Base-by-base conservation (phyloP, 2,113 vertebrate genomes). In the Notarius lentiginosus region DNA sequence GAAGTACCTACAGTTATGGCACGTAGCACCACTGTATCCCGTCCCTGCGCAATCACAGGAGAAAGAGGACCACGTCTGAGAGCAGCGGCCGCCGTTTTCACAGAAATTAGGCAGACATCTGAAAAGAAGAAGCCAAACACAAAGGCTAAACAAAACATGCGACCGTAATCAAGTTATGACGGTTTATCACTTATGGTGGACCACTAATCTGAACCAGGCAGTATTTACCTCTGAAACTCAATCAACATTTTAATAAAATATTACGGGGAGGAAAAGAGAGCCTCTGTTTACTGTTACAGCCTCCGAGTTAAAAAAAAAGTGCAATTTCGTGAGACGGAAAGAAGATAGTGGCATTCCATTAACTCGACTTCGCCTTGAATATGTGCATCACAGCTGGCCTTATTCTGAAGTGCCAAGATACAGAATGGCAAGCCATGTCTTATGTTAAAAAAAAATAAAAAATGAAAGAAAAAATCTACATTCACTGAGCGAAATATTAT, bases 31-130 rank as follows among this genome's bases (percentile, higher is more conserved):
- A 0, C 0, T 92, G 91, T 99, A 99, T 58, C 97, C 97, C 0
- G 96, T 97, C 49, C 96, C 94, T 0, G 94, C 95, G 49, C 98
- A 99, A 93, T 99, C 95, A 0, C 98, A 99, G 90, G 94, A 92
- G 90, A 99, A 99, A 12, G 94, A 93, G 11, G 86, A 92, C 98
- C 98, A 99, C 2, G 96, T 96, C 92, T 99, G 98, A 41, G 96
- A 96, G 87, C 98, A 99, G 87, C 91, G 95, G 82, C 97, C 97
- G 79, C 96, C 97, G 0, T 99, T 98, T 90, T 99, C 97, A 87
- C 98, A 99, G 85, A 97, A 96, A 95, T 97, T 97, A 24, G 98
- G 97, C n/a, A 99, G 95, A 90, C 98, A 99, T 56, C 98, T 99
- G 92, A 63, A 41, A 81, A 4, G 14, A 4, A 10, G 12, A 47